These are phyloP conservation scores for Stomorhina lunata DNA, from an alignment of 2,888 invertebrate genomes.

Conservation along the genomic window DNA sequence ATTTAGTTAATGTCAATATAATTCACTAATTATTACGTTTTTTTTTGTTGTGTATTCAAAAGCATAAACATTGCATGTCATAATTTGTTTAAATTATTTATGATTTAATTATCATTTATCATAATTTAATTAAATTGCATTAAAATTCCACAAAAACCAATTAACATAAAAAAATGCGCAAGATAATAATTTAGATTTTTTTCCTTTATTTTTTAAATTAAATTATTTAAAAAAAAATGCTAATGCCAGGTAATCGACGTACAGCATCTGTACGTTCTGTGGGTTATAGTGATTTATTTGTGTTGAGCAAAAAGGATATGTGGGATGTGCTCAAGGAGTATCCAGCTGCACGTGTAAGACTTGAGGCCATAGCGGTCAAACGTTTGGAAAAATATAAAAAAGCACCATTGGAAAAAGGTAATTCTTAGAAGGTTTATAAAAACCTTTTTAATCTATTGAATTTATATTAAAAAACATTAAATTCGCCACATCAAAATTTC, in stretches of 20 bases:
- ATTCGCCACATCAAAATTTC: constrained; percentile 68
- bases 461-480: constrained; percentile 42
- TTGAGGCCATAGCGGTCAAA: constrained; percentile 98
- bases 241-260: constrained; percentile 91
- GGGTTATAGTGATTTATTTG: constrained; percentile 99
- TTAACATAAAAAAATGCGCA: background rate
- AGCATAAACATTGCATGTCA: constrained; percentile 13
- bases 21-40: too few species aligned
- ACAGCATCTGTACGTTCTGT: constrained; percentile 99
- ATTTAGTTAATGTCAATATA: too few species aligned
- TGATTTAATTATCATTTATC: constrained; percentile 30
- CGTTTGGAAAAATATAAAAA: constrained; percentile 98
- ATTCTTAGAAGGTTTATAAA: background rate
- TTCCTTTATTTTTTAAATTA: background rate
- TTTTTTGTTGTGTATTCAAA: background rate
- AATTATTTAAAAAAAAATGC: background rate
- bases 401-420: constrained; percentile 95
- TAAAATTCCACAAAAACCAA: constrained; percentile 7
- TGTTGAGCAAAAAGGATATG: constrained; percentile 99
- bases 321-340: constrained; percentile 99
- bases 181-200: background rate
- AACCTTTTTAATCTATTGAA: background rate
- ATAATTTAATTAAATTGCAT: constrained; percentile 13
- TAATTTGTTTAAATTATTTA: constrained; percentile 19
- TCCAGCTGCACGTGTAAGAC: constrained; percentile 94